Percentiles rank a stretch among this genome's conserved stretches.
Conservation (phyloP, 2,888 invertebrate species). For the Phyllotreta striolata region DNA sequence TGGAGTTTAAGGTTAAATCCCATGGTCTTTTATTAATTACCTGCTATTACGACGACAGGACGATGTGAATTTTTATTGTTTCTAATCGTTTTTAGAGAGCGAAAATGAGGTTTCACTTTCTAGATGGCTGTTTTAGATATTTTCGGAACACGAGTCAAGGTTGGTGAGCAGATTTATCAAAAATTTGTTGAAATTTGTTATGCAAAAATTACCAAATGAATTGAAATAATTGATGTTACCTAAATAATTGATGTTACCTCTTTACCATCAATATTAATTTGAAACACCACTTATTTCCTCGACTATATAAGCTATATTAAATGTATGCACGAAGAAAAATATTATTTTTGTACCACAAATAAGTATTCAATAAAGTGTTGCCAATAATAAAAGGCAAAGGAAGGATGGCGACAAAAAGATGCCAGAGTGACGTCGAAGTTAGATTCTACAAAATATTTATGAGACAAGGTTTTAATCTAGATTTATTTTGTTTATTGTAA, state of each 20-base stretch:
- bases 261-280: too few relatives aligned
- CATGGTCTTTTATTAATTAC: conserved; percentile 4
- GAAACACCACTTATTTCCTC: too few relatives aligned
- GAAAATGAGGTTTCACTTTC: conserved; percentile 11
- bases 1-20: conserved; percentile 19
- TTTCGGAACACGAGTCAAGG: conserved; percentile 10
- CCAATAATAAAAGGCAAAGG: too few relatives aligned
- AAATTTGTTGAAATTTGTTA: neutral
- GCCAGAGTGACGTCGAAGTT: too few relatives aligned
- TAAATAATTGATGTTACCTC: neutral
- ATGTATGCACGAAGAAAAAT: too few relatives aligned
- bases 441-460: too few relatives aligned
- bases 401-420: too few relatives aligned
- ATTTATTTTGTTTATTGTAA: too few relatives aligned
- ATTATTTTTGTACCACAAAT: too few relatives aligned
- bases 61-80: conserved; percentile 9
- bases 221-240: neutral
- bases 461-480: too few relatives aligned
- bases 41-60: neutral
- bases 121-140: neutral
- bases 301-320: too few relatives aligned
- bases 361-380: too few relatives aligned
- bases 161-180: neutral
- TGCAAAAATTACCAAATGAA: neutral
- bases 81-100: neutral